These are phyloP conservation scores for Lycodopsis pacificus DNA, from an alignment of 2,797 vertebrate genomes.

Conservation along the genomic window DNA sequence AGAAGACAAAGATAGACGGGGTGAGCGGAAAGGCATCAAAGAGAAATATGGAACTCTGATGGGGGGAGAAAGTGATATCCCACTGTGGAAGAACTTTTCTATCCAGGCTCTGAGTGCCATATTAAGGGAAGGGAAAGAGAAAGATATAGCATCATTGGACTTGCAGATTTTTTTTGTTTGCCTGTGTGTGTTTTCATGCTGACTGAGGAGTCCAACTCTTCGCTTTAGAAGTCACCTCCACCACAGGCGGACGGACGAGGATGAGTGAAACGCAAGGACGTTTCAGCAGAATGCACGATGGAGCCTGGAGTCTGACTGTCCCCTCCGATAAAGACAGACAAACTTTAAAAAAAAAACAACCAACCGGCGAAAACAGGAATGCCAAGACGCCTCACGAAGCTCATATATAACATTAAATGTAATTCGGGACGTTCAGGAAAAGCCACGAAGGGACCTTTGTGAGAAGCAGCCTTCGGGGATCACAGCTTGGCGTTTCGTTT, in stretches of 20 bases:
- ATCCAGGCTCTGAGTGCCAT: background rate
- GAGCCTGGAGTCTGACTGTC: background rate
- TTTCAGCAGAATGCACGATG: background rate
- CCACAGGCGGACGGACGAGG: background rate
- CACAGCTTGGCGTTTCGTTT: background rate
- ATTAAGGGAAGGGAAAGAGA: background rate
- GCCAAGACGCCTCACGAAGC: background rate
- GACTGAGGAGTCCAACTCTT: background rate
- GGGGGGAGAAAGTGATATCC: background rate
- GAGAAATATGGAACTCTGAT: background rate
- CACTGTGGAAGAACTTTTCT: background rate
- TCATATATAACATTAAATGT: background rate
- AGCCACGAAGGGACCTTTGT: background rate
- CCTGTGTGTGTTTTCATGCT: background rate
- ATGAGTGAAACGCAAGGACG: background rate
- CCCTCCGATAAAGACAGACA: background rate
- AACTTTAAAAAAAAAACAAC: background rate
- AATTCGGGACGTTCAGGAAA: background rate
- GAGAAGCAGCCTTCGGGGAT: background rate
- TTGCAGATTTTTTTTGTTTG: slow-evolving; percentile 3
- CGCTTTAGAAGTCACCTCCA: background rate
- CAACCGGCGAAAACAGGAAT: background rate
- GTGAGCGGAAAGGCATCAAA: background rate
- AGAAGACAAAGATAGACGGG: background rate
- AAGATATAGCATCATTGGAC: background rate